phyloP scores from a whole-genome alignment of 2,113 vertebrate genomes.

The Acrocephalus kingi region DNA sequence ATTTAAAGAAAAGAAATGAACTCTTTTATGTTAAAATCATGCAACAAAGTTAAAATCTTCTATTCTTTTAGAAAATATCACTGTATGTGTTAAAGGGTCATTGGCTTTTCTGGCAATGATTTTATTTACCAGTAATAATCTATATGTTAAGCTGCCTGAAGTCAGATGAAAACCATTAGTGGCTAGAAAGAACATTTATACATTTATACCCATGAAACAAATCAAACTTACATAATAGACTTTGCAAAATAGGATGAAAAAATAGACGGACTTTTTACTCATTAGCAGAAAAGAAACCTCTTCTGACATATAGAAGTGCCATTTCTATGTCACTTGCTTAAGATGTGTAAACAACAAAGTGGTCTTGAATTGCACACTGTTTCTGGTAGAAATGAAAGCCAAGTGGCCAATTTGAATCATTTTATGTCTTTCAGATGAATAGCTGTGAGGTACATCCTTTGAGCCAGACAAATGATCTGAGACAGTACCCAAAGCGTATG shows the following conservation, averaged over 20 bases:
- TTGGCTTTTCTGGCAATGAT: not conserved
- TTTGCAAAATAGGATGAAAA: not conserved
- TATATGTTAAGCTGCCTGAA: not conserved
- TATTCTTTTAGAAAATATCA: not conserved
- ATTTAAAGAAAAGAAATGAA: not conserved
- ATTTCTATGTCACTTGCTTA: not conserved
- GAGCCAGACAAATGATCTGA: not conserved
- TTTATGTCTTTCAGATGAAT: conserved; percentile 24
- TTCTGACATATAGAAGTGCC: not conserved
- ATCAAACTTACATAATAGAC: not conserved
- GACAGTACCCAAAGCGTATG: not conserved
- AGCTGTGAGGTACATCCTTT: not conserved
- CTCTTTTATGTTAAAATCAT: not conserved
- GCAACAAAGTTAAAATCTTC: not conserved
- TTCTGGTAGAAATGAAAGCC: conserved; percentile 23
- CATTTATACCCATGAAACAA: not conserved
- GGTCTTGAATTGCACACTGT: not conserved
- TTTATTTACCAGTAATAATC: not conserved
- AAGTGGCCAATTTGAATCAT: conserved; percentile 25
- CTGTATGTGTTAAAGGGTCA: not conserved
- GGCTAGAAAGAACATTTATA: not conserved
- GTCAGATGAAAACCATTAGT: not conserved
- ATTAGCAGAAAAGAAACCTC: not conserved
- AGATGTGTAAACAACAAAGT: conserved; percentile 29
- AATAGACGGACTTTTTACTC: not conserved